Evolutionary conservation across 2,797 vertebrate species (phyloP).

Genomic region (Steatocranus sp.): DNA sequence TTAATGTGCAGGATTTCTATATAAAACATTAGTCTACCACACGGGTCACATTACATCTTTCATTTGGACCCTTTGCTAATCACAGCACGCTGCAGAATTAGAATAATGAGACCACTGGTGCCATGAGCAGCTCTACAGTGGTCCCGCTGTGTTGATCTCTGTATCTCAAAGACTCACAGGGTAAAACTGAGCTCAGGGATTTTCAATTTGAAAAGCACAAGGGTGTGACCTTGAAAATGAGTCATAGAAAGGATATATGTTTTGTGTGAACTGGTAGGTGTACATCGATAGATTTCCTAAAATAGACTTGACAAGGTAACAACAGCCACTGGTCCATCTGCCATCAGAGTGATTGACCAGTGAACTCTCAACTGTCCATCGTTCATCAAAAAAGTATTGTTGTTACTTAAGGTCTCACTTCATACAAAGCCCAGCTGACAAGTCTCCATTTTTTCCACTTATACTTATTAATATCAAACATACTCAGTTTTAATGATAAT

Average conservation of each 20-base stretch:
- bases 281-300: background rate
- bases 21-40: background rate
- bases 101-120: slow-evolving; percentile 46
- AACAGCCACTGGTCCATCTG: slow-evolving; percentile 3
- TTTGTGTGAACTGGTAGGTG: background rate
- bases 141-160: slow-evolving; percentile 51
- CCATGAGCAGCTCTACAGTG: background rate
- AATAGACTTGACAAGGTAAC: slow-evolving; percentile 17
- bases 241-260: background rate
- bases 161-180: slow-evolving; percentile 34
- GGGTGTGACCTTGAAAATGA: slow-evolving; percentile 48
- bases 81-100: slow-evolving; percentile 40
- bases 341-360: background rate
- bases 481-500: background rate
- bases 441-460: background rate
- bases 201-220: slow-evolving; percentile 23
- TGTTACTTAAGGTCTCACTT: slow-evolving; percentile 35
- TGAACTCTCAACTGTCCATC: slow-evolving; percentile 31
- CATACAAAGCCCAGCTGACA: slow-evolving; percentile 8
- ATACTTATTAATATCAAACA: background rate
- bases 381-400: slow-evolving; percentile 24
- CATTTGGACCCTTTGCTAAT: slow-evolving; percentile 32
- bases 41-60: slow-evolving; percentile 19
- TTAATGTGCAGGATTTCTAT: background rate
- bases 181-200: slow-evolving; percentile 31